Evolutionary conservation across 2,888 invertebrate genomes (phyloP), one percentile per base, ranked within the genome.

Genomic region (Octonoba sinensis): DNA sequence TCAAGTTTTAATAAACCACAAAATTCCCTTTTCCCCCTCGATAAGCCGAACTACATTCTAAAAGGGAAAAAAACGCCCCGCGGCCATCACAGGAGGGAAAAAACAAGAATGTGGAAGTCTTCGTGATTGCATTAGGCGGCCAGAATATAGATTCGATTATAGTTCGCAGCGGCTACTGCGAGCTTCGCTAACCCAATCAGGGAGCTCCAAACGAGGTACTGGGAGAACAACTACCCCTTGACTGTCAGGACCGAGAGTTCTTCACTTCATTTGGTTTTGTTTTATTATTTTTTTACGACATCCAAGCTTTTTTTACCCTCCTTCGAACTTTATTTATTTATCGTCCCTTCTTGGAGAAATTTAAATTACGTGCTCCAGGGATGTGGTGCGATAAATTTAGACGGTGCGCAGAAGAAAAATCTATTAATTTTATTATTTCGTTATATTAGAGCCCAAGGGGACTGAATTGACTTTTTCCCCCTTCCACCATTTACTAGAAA

Each of bases 121-220:
- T 36, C 36, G 27, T 62, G 79, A 81, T 81, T 81, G 79, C 79
- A 73, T 74, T 81, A 81, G 64, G 69, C 66, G 56, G 51, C 67
- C 73, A 69, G 79, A 81, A 81, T 81, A 79, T 72, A 79, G 44
- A 81, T 81, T 81, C 69, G 79, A 81, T 81, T 81, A 73, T 54
- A 36, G 64, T 44, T 46, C 51, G 46, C 49, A 57, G 27, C 57
- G 49, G 49, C 49, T n/a, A 49, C 65, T 74, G 66, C 67, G 51
- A 36, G 51, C 51, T 59, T 46, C 36, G 51, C 73, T 81, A 73
- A 81, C 67, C 66, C 79, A 81, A 81, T 81, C 79, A 81, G 56
- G 47, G 73, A 27, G 18, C 57, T 49, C 71, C 47, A 65, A 71
- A 72, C 67, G 78, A 72, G 59, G 22, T 13, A 54, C 44, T 60